A percentile compares a stretch with the other conserved stretches of the same genome.
Conservation (phyloP, 2,113 vertebrate genomes). For the Excalfactoria chinensis region DNA sequence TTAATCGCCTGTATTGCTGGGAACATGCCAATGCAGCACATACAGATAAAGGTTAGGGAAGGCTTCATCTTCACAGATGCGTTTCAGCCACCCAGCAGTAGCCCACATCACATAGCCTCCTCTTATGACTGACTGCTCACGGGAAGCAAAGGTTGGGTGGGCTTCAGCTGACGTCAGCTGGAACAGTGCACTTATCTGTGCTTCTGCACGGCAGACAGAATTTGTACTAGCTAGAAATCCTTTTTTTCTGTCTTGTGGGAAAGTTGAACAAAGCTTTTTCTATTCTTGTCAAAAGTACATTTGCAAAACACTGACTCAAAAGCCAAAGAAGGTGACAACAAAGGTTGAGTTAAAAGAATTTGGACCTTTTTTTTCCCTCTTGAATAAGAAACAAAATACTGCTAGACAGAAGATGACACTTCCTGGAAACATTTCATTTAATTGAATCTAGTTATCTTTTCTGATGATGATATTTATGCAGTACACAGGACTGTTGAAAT, state of each 20-base stretch:
- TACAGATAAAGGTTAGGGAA: neutral
- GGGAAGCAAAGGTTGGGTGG: neutral
- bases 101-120: neutral
- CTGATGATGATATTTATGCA: neutral
- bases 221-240: neutral
- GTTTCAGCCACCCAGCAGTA: neutral
- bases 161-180: neutral
- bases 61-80: neutral
- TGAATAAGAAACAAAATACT: neutral
- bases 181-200: neutral
- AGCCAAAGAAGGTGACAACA: neutral
- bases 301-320: neutral
- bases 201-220: neutral
- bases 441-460: neutral
- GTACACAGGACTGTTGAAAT: neutral
- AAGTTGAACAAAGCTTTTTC: slow-evolving; percentile 1
- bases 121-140: neutral
- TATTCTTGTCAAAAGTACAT: neutral
- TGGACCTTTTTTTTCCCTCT: neutral
- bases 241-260: neutral
- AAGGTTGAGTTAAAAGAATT: neutral
- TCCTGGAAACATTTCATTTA: slow-evolving; percentile 1
- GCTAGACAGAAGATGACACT: neutral
- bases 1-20: neutral
- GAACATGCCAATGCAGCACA: fast-evolving